Evolutionary conservation across 2,113 vertebrate species (phyloP), one percentile per base, ranked within the genome.

Genomic region (Neogale vison): DNA sequence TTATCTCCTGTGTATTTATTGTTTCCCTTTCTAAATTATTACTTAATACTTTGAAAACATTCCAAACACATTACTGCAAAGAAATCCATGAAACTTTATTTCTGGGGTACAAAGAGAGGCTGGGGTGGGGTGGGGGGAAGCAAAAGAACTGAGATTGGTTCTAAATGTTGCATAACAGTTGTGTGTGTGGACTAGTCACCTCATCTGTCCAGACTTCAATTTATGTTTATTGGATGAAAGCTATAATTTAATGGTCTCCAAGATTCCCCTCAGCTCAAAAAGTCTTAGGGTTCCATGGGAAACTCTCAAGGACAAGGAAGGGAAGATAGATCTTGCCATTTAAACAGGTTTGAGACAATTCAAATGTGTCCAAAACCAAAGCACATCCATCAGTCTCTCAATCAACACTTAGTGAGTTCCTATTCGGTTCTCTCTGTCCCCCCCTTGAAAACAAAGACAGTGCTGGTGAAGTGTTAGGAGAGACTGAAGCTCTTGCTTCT

Each of bases 21-120:
- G 90, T 69, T 89, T 57, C 47, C 79, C 57, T 21, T 92, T 97
- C 52, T 69, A 34, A 88, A 59, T 88, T 61, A 83, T 52, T 83
- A 31, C 17, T 15, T 29, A 34, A 57, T 21, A 13, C 12, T 96
- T 71, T 63, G 57, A 71, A 96, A 95, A 85, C 61, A 87, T 90
- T 52, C 95, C 47, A 20, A 80, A 81, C 45, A 77, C 42, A 52
- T 31, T 45, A 23, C 34, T 89, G 34, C 47, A 72, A 77, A 94
- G 61, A 81, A 29, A 69, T 55, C 9, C 26, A 17, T 29, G 47
- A 50, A 47, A 34, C 31, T 76, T 90, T 67, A 52, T 84, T 93
- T 63, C 67, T 74, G 52, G 31, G 52, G 17, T 39, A 71, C 8
- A 26, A 55, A 83, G 63, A 72, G 67, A 59, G n/a, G 34, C 45